Evolutionary conservation across 2,888 invertebrate genomes (phyloP).

Genomic region (Corythucha ciliata): DNA sequence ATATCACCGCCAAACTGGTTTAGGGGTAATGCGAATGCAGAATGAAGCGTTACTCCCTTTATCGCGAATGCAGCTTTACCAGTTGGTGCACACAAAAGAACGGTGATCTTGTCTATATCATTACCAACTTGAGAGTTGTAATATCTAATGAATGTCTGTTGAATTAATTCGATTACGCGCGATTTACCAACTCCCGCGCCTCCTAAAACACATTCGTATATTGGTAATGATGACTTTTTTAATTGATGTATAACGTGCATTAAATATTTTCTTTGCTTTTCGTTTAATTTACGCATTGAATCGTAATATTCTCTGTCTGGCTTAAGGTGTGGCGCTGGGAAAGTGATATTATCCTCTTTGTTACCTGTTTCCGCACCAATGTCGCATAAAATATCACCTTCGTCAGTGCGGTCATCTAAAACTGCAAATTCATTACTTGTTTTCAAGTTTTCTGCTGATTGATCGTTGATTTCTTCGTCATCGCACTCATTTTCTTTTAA

Average conservation of each 20-base stretch:
- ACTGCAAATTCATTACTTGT: constrained; percentile 15
- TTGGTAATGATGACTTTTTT: constrained; percentile 12
- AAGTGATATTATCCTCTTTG: background rate
- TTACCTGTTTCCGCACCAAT: background rate
- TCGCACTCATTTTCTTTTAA: background rate
- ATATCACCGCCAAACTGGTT: constrained; percentile 20
- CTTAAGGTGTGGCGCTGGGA: background rate
- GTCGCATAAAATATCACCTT: constrained; percentile 14
- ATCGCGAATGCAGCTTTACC: constrained; percentile 31
- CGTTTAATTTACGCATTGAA: constrained; percentile 6
- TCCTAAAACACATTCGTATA: constrained; percentile 3
- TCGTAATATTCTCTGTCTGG: constrained; percentile 11
- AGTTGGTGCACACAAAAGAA: constrained; percentile 29
- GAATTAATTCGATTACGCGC: constrained; percentile 28
- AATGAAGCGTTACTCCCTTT: constrained; percentile 28
- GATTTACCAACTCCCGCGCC: constrained; percentile 29
- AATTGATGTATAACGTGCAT: background rate
- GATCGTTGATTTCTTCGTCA: constrained; percentile 5
- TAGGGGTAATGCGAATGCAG: constrained; percentile 28
- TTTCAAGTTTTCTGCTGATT: background rate
- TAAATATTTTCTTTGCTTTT: constrained; percentile 11
- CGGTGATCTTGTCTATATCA: constrained; percentile 16
- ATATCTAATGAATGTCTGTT: constrained; percentile 21
- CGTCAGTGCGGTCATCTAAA: constrained; percentile 12
- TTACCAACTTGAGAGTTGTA: constrained; percentile 17